phyloP scores from a whole-genome alignment of 2,113 vertebrate species.

The Circaetus cinerascens region DNA sequence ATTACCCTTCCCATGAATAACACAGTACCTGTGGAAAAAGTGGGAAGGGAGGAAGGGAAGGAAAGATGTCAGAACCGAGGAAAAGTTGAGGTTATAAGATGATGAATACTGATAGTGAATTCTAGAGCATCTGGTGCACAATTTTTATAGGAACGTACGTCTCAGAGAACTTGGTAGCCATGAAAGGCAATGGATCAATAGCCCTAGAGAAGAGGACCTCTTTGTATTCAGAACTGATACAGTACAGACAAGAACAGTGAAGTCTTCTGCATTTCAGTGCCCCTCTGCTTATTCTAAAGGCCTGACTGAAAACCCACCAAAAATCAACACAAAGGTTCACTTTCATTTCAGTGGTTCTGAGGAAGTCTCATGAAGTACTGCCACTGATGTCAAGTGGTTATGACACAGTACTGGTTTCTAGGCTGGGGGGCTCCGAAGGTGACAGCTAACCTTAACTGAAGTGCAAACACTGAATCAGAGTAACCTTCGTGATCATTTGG shows the following conservation, averaged over 20 bases:
- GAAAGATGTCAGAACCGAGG: not conserved
- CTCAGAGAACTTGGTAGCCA: not conserved
- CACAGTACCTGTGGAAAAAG: conserved; percentile 79
- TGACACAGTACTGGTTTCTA: not conserved
- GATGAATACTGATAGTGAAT: not conserved
- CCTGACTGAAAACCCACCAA: not conserved
- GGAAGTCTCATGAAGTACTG: not conserved
- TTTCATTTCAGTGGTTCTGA: not conserved
- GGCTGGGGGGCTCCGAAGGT: not conserved
- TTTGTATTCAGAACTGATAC: not conserved
- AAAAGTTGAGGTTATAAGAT: not conserved
- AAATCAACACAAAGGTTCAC: not conserved
- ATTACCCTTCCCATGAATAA: conserved; percentile 96
- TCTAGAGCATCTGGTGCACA: too few relatives aligned
- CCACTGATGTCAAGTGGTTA: not conserved
- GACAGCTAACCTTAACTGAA: not conserved
- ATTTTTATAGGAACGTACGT: accelerated
- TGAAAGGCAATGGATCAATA: not conserved
- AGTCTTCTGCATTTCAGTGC: not conserved
- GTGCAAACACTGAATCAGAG: not conserved
- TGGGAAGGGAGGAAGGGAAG: not conserved
- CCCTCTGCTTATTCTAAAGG: not conserved
- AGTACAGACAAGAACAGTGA: not conserved
- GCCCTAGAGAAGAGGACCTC: not conserved
- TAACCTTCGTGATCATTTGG: not conserved